These are phyloP conservation scores for Atta cephalotes DNA, from an alignment of 1,140 invertebrate species.

Conservation along the genomic window DNA sequence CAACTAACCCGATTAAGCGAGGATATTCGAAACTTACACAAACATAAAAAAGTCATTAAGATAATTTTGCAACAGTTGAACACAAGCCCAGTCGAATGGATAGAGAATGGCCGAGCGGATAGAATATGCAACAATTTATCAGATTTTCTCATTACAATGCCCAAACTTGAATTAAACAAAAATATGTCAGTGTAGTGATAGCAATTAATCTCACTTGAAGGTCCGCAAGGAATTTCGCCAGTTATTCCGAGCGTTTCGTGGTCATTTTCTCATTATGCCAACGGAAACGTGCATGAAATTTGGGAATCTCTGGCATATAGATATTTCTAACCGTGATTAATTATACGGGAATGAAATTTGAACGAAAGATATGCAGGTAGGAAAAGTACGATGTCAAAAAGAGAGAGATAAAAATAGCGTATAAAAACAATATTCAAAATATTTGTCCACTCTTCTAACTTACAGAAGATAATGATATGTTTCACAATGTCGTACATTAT, in stretches of 20 bases:
- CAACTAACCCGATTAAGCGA: conserved; percentile 47
- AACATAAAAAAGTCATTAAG: conserved; percentile 51
- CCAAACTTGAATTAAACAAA: conserved; percentile 50
- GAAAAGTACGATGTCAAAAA: background rate
- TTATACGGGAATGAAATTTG: conserved; percentile 63
- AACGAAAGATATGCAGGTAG: conserved; percentile 13
- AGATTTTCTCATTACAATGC: conserved; percentile 17
- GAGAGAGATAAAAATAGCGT: background rate
- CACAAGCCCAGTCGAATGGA: background rate
- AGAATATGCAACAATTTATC: conserved; percentile 41
- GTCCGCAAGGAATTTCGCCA: conserved; percentile 47
- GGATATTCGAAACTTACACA: conserved; percentile 52
- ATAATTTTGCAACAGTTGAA: conserved; percentile 2
- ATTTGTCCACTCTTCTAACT: conserved; percentile 24
- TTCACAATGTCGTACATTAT: conserved; percentile 48
- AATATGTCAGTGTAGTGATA: conserved; percentile 47
- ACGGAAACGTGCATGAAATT: conserved; percentile 53
- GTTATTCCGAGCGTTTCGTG: conserved; percentile 37
- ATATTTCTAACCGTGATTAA: conserved; percentile 66
- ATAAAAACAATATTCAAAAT: conserved; percentile 29
- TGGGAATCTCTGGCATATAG: conserved; percentile 47
- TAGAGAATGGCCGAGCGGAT: background rate
- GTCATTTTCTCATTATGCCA: conserved; percentile 61
- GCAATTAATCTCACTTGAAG: conserved; percentile 55
- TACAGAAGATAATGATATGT: conserved; percentile 30